Base-by-base conservation (phyloP, 2,888 invertebrate species). In the Pherbina coryleti region DNA sequence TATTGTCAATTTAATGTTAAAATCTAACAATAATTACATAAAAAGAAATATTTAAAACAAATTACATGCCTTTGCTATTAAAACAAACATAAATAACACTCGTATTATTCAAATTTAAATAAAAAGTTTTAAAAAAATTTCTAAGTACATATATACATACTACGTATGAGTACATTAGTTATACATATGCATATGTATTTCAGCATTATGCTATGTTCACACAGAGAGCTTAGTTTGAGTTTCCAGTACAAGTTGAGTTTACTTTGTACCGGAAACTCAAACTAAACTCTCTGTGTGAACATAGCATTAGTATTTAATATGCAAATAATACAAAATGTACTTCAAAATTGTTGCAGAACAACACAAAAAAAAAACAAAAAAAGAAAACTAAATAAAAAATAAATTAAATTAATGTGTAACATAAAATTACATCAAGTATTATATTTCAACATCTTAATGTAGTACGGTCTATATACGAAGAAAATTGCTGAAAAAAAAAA, bases 81-180 rank as follows among this genome's bases (percentile, higher is more conserved):
- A 57, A 57, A 19, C 19, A n/a, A 22, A 57, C 19, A 60, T 22
- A 60, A 60, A 8, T 22, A 22, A 19, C 25, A 57, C 25, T 25
- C 22, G 22, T 19, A 55, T 55, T 55, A 55, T n/a, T 11, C n/a
- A 7, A 72, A 71, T 55, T 60, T 60, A 55, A 72, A 73, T 74
- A 51, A 74, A 49, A 74, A 74, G 74, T 62, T 74, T 49, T 64
- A 74, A 74, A 31, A 17, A 74, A 62, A 34, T 3, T 14, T 49
- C 28, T 25, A n/a, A 14, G 25, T 69, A 37, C 28, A 28, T 69
- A n/a, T n/a, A n/a, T n/a, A n/a, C n/a, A n/a, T n/a, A n/a, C n/a
- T n/a, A n/a, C n/a, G 51, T 69, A 69, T 11, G 44, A 22, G 22
- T 22, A 28, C 22, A 51, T 69, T 51, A 51, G 25, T 14, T 60